Conservation (phyloP, 2,113 vertebrate genomes). For the Oncorhynchus tshawytscha region DNA sequence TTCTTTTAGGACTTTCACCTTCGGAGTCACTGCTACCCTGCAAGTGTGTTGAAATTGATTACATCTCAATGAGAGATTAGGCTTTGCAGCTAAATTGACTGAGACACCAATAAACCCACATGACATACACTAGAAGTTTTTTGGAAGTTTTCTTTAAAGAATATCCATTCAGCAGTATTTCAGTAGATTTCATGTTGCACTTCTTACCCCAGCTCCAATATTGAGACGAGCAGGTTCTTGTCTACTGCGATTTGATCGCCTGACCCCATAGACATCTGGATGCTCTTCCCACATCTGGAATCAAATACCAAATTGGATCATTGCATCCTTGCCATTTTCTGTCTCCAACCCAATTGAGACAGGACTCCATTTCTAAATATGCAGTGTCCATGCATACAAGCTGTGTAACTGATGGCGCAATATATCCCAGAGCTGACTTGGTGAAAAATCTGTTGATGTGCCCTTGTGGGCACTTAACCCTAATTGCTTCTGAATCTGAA, state of each 20-base stretch:
- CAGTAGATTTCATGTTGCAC: neutral
- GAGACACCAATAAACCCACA: neutral
- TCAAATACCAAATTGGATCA: conserved; percentile 58
- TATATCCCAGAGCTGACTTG: too few species aligned
- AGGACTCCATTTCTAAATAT: neutral
- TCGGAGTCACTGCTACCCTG: conserved; percentile 97
- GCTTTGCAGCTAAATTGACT: neutral
- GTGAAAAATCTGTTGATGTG: too few species aligned
- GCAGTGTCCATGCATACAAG: neutral
- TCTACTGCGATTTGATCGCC: conserved; percentile 94
- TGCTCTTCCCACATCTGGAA: conserved; percentile 99
- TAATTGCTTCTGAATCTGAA: too few species aligned
- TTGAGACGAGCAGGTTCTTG: conserved; percentile 95
- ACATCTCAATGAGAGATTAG: conserved; percentile 5
- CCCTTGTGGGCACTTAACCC: too few species aligned
- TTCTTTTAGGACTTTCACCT: conserved; percentile 90
- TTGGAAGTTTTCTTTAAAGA: too few species aligned
- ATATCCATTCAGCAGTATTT: neutral
- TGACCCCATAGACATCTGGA: conserved; percentile 97
- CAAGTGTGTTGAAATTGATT: conserved; percentile 32
- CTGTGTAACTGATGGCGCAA: neutral
- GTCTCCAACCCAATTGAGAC: neutral
- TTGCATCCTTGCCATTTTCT: neutral
- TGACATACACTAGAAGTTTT: conserved; percentile 37
- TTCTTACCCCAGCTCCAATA: conserved; percentile 92